Base-by-base conservation (phyloP, 2,888 invertebrate species). In the Drosophila lacicola region DNA sequence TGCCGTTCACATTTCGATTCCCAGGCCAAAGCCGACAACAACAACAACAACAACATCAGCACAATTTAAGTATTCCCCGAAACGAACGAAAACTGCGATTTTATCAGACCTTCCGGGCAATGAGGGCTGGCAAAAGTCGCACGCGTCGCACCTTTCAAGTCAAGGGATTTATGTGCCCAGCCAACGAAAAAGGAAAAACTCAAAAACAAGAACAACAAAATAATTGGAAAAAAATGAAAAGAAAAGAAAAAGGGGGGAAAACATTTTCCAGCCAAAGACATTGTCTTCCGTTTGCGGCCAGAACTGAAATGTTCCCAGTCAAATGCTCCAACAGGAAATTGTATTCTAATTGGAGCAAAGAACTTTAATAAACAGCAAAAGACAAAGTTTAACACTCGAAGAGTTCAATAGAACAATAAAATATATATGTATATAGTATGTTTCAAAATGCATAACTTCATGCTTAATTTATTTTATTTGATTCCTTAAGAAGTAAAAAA, bases 81-180 rank as follows among this genome's bases (percentile, higher is more conserved):
- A 74, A 74, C 70, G 56, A 74, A 74, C 70, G 60, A 78, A 85
- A 79, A 71, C 66, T 58, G 50, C 56, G 87, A 82, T 82, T 80
- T 69, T 72, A 87, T 82, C 82, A 65, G 49, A 34, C 11, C 29
- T 67, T 87, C 83, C 82, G 74, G 83, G 64, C 76, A 67, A 41
- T 37, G 41, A 17, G 62, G 58, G 57, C 65, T 60, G 61, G 76
- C 65, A 71, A 77, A 83, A 83, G 70, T 86, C 84, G 58, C 84
- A 80, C 83, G 74, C 80, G 62, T 49, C 41, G 55, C 64, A 73
- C 56, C 60, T 64, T 50, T 65, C 39, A 57, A 46, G 61, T 61
- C 29, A 25, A 53, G 42, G 67, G 58, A 86, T 73, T 85, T 82
- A 82, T 80, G 80, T 69, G 53, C 45, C 53, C 50, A 60, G 42